Evolutionary conservation across 2,113 vertebrate species (phyloP), one percentile per base, ranked within the genome.

Genomic region (Notiomystis cincta): DNA sequence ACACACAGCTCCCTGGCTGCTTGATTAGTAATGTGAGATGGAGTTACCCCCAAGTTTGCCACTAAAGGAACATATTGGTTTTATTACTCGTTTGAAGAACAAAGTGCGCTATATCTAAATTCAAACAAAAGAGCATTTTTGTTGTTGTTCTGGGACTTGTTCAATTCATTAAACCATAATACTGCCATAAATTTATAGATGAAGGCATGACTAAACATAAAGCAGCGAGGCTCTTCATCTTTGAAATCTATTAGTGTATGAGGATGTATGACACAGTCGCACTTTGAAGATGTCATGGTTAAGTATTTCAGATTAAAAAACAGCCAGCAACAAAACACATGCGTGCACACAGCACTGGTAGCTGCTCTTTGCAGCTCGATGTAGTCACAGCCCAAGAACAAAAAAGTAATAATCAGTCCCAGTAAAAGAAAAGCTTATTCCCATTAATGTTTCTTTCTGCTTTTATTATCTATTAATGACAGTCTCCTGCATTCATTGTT

Each of bases 91-190:
- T 92, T 82, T 71, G 75, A 95, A 95, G 69, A 96, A 95, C 92
- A 92, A 96, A 97, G 97, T 66, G 42, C 19, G 19, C 53, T 89
- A 27, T 82, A 96, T 95, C 88, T 90, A 94, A 95, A 97, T 96
- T 92, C 87, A 95, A 96, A 96, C 67, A 90, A 93, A 96, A 96
- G 82, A 88, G 87, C 67, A 7, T 64, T 70, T 94, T 95, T 93
- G 89, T 96, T 93, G 87, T 97, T 96, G 90, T 90, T 94, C 91
- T 91, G 96, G 94, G 94, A 93, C 71, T 97, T 84, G 86, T 95
- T 96, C 90, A 78, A 92, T 82, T 95, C 90, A 93, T 96, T 97
- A 97, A 95, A 20, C 83, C 77, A 45, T 94, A 94, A 92, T 71
- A 88, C 44, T 79, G 61, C 69, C 89, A 95, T 91, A 91, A 96